A percentile compares a stretch with the other conserved stretches of the same genome.
These are phyloP conservation scores for Pelodiscus sinensis DNA, from an alignment of 2,113 vertebrate genomes.

Conservation along the genomic window DNA sequence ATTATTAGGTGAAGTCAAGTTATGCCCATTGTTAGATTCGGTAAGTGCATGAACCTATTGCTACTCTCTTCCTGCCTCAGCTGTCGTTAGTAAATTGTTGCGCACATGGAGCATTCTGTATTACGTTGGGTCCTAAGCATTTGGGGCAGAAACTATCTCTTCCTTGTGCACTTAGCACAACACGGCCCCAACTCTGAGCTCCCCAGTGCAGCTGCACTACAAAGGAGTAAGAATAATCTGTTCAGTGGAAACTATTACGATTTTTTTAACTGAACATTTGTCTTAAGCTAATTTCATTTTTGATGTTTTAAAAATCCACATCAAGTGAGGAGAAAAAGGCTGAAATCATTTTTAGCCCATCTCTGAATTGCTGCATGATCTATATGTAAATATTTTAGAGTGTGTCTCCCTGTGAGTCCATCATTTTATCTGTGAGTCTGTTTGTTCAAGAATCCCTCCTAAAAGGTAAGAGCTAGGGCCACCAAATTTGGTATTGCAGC, in stretches of 20 bases:
- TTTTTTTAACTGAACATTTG: conserved; percentile 24
- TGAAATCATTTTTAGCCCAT: conserved; percentile 40
- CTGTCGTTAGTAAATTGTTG: neutral
- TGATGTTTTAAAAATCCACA: neutral
- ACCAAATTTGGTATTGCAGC: too few species aligned
- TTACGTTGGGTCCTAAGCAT: neutral
- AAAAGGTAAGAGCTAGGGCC: too few species aligned
- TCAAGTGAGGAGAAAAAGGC: conserved; percentile 30
- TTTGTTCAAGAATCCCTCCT: too few species aligned
- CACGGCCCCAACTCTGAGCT: neutral
- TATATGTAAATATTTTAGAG: too few species aligned
- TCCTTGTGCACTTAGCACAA: neutral
- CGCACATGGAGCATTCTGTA: neutral
- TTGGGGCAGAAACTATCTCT: neutral
- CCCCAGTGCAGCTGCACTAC: neutral
- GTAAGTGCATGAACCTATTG: neutral
- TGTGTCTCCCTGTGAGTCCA: too few species aligned
- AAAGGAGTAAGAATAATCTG: conserved; percentile 17
- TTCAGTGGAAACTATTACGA: neutral
- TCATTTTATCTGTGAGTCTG: too few species aligned
- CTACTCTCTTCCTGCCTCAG: neutral
- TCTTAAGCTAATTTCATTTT: conserved; percentile 45
- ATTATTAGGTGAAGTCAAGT: too few species aligned
- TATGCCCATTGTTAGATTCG: neutral
- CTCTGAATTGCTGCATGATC: neutral